Evolutionary conservation across 92 coral and sea anemone species (phyloP), one percentile per base, ranked within the genome.

Genomic region (Parazoanthus swiftii): DNA sequence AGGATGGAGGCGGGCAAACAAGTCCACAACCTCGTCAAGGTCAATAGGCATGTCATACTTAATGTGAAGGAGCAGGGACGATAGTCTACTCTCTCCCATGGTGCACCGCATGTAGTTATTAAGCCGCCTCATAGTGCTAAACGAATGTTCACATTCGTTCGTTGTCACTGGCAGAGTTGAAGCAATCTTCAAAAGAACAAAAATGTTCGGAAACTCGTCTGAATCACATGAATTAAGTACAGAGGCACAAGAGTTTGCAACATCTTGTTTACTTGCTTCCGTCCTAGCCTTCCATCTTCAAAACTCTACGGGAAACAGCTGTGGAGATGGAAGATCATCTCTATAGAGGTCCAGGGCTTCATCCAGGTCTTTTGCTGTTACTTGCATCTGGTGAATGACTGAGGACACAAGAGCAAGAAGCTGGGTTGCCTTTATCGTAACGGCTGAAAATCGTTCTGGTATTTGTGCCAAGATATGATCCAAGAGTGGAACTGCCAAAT

Each of bases 101-200:
- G 88, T 89, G 80, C 91, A 88, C 71, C 89, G 68, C 86, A 91
- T 81, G 86, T 88, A 89, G 58, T 89, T 91, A 74, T 85, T 78
- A 44, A 91, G 67, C 87, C 89, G 39, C 81, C 89, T 84, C 89
- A 89, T 70, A 70, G 91, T 84, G 85, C 86, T 78, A 16, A 89
- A 44, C 56, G 85, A 88, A 74, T 71, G 86, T 54, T 91, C 89
- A 77, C 88, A 91, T 51, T 85, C 91, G 73, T 89, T 88, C 43
- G 91, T 71, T 39, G 93, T 88, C 90, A 83, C 89, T 76, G 89
- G 93, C 39, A 91, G 88, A 46, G 90, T 90, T 51, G 89, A 85
- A n/a, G 90, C 88, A 86, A 81, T 90, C 39, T 86, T 74, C 74
- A 86, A 81, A 35, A 86, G 91, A 42, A 56, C 36, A 73, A 23